phyloP scores from a whole-genome alignment of 2,888 invertebrate species.

The Linnaemya vulpina region DNA sequence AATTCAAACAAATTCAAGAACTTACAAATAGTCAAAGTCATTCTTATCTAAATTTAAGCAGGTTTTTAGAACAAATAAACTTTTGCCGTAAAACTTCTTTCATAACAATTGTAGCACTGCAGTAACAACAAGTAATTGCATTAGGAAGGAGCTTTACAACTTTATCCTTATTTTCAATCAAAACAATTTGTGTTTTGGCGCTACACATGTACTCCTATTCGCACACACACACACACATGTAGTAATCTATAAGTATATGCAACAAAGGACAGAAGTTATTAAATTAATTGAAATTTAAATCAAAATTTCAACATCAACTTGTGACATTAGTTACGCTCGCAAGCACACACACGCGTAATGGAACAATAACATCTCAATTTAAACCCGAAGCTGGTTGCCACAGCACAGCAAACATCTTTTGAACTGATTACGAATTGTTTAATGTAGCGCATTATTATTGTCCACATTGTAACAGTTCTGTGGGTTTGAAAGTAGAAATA shows the following conservation, averaged over 20 bases:
- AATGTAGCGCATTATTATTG: conserved; percentile 55
- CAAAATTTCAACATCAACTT: conserved; percentile 44
- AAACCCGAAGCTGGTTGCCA: background rate
- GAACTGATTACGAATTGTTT: conserved; percentile 61
- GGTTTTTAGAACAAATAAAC: background rate
- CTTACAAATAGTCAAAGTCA: background rate
- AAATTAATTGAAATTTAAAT: conserved; percentile 69
- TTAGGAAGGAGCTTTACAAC: conserved; percentile 9
- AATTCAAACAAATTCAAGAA: background rate
- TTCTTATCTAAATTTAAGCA: conserved; percentile 4
- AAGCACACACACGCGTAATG: background rate
- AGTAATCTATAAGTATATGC: too few species aligned
- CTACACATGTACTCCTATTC: too few species aligned
- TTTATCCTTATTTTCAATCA: conserved; percentile 14
- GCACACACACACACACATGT: background rate
- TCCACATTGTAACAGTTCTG: conserved; percentile 45
- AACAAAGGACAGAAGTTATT: conserved; percentile 43
- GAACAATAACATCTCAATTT: conserved; percentile 1
- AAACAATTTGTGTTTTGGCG: background rate
- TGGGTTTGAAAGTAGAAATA: conserved; percentile 6
- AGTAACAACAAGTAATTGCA: conserved; percentile 1
- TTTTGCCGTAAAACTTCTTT: background rate
- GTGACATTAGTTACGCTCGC: conserved; percentile 11
- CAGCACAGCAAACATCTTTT: conserved; percentile 30
- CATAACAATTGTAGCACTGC: background rate